Conservation (phyloP, 2,888 invertebrate species). For the Sycophila texana region DNA sequence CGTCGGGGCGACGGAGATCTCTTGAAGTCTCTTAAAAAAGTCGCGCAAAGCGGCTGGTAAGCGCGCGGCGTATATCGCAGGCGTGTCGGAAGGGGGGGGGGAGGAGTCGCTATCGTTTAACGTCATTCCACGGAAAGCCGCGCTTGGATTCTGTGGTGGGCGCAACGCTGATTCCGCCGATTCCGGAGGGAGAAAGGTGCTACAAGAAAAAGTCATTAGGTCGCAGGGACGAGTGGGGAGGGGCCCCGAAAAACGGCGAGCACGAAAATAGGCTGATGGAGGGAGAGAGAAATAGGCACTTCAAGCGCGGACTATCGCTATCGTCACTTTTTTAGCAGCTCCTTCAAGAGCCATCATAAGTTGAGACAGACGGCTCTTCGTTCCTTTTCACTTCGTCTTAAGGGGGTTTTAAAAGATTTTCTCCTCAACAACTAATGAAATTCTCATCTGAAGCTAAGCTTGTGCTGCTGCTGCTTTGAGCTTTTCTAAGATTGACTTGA, state of each 20-base stretch:
- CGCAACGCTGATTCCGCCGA: slow-evolving; percentile 7
- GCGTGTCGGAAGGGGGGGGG: not conserved
- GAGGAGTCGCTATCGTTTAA: slow-evolving; percentile 21
- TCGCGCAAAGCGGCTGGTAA: not conserved
- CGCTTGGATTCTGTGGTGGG: not conserved
- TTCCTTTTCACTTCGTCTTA: slow-evolving; percentile 27
- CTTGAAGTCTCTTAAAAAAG: slow-evolving; percentile 19
- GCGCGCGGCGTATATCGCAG: not conserved
- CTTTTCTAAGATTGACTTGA: slow-evolving; percentile 20
- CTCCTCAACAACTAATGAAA: slow-evolving; percentile 8
- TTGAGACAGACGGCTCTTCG: slow-evolving; percentile 4
- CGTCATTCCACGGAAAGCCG: slow-evolving; percentile 3
- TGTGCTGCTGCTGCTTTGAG: not conserved
- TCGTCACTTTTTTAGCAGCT: slow-evolving; percentile 47
- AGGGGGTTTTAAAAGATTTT: slow-evolving; percentile 31
- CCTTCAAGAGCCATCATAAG: slow-evolving; percentile 35
- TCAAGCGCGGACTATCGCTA: slow-evolving; percentile 31
- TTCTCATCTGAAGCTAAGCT: slow-evolving; percentile 21
- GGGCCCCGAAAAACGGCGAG: slow-evolving; percentile 11
- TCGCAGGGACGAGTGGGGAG: not conserved
- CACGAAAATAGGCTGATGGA: slow-evolving; percentile 34
- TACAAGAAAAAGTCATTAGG: slow-evolving; percentile 49
- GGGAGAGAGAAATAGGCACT: not conserved
- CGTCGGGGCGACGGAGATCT: not conserved
- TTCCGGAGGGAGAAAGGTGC: not conserved